phyloP scores from a whole-genome alignment of 2,797 vertebrate species.

The Gallinago solitaria region DNA sequence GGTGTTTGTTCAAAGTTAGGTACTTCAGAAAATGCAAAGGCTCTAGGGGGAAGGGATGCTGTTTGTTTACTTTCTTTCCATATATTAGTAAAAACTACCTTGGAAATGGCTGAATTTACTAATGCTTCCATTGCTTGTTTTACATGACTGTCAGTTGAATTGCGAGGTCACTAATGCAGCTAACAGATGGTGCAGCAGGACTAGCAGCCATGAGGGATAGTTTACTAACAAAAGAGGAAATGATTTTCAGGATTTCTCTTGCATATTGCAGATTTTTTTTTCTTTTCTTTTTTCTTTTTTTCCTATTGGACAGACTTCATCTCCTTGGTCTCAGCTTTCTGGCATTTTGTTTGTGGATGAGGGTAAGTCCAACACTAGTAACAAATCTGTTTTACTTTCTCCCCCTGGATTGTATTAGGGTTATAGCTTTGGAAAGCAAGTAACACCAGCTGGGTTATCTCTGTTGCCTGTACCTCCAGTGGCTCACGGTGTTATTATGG shows the following conservation, averaged over 20 bases:
- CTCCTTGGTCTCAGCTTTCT: not conserved
- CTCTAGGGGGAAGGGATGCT: not conserved
- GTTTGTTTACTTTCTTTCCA: not conserved
- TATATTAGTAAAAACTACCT: slow-evolving; percentile 1
- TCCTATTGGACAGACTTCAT: not conserved
- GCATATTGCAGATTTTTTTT: not conserved
- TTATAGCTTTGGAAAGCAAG: slow-evolving; percentile 60
- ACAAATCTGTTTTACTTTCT: slow-evolving; percentile 41
- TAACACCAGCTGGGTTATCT: slow-evolving; percentile 53
- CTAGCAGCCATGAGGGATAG: slow-evolving; percentile 11
- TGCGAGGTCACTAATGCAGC: not conserved
- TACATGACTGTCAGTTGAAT: slow-evolving; percentile 6
- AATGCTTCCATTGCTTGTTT: slow-evolving; percentile 6
- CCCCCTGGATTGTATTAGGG: not conserved
- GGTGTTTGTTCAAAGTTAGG: not conserved
- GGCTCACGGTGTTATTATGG: not conserved
- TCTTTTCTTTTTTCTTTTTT: not conserved
- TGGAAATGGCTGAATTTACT: slow-evolving; percentile 15
- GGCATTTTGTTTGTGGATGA: not conserved
- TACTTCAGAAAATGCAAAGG: not conserved
- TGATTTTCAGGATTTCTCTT: slow-evolving; percentile 1
- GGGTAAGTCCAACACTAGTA: not conserved
- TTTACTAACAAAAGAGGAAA: slow-evolving; percentile 34
- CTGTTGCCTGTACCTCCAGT: not conserved
- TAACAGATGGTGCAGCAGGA: slow-evolving; percentile 35